A percentile compares a stretch with the other conserved stretches of the same genome.
Evolutionary conservation across 2,888 invertebrate genomes (phyloP).

Genomic region (Rhabditoides inermis): DNA sequence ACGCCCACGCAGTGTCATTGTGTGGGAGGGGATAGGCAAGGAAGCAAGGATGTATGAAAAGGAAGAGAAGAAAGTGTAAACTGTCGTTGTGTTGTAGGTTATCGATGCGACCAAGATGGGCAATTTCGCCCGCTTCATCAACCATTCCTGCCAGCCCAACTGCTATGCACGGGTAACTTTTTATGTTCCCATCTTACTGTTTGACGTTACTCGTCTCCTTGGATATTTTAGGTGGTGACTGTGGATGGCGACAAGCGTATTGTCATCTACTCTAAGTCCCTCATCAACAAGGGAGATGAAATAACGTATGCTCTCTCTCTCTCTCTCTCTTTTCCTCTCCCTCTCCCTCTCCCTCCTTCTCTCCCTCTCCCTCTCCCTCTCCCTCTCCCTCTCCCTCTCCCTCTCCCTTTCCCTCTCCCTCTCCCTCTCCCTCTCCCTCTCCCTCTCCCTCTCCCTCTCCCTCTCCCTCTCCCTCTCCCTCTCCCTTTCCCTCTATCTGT

Average conservation of each 20-base stretch:
- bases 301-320: too few species aligned
- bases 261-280: slow-evolving; percentile 96
- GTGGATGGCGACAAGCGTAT: slow-evolving; percentile 97
- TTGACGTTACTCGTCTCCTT: not conserved
- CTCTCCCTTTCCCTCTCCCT: too few species aligned
- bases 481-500: too few species aligned
- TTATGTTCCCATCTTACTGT: not conserved
- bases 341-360: too few species aligned
- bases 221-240: slow-evolving; percentile 67
- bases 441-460: too few species aligned
- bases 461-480: too few species aligned
- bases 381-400: too few species aligned
- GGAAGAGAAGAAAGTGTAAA: not conserved
- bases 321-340: too few species aligned
- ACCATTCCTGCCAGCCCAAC: slow-evolving; percentile 76
- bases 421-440: too few species aligned
- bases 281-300: slow-evolving; percentile 66
- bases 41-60: not conserved
- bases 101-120: slow-evolving; percentile 98
- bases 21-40: not conserved
- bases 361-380: too few species aligned
- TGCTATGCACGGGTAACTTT: slow-evolving; percentile 44
- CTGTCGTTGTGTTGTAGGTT: slow-evolving; percentile 22
- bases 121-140: slow-evolving; percentile 76
- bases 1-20: not conserved